These are phyloP conservation scores for Solea senegalensis DNA, from an alignment of 2,113 vertebrate species.

Conservation along the genomic window DNA sequence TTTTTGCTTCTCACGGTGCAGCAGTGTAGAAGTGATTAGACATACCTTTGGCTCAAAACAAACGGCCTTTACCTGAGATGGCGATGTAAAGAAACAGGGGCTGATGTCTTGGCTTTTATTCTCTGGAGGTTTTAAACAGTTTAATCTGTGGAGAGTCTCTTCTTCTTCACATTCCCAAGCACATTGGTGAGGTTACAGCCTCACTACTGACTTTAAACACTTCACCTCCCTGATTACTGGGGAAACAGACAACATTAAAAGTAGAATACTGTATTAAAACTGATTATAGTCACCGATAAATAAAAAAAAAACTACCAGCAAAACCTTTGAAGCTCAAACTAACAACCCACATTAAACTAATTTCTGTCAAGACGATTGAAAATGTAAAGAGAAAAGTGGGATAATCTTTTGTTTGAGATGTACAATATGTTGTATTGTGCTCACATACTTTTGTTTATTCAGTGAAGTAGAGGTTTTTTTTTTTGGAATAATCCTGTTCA, in stretches of 20 bases:
- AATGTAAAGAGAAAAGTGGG: no score
- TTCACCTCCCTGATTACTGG: neutral
- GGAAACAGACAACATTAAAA: no score
- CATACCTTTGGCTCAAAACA: constrained; percentile 13
- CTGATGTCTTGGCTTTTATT: neutral
- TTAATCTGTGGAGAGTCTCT: neutral
- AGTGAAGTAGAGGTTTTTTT: no score
- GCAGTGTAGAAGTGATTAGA: constrained; percentile 1
- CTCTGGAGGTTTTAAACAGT: neutral
- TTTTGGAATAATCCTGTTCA: no score
- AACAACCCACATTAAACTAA: no score
- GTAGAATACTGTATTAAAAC: no score
- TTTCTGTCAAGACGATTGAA: no score
- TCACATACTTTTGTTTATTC: neutral
- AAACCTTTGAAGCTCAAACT: no score
- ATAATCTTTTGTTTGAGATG: no score
- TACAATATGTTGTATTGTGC: no score
- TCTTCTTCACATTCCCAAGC: neutral
- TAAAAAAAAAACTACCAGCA: no score
- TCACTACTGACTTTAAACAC: neutral
- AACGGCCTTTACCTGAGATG: neutral
- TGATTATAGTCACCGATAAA: no score
- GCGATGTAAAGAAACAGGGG: neutral
- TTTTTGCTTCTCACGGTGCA: constrained; percentile 41
- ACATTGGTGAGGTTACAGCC: neutral